phyloP scores from a whole-genome alignment of 2,113 vertebrate species.

The Tauraco erythrolophus region DNA sequence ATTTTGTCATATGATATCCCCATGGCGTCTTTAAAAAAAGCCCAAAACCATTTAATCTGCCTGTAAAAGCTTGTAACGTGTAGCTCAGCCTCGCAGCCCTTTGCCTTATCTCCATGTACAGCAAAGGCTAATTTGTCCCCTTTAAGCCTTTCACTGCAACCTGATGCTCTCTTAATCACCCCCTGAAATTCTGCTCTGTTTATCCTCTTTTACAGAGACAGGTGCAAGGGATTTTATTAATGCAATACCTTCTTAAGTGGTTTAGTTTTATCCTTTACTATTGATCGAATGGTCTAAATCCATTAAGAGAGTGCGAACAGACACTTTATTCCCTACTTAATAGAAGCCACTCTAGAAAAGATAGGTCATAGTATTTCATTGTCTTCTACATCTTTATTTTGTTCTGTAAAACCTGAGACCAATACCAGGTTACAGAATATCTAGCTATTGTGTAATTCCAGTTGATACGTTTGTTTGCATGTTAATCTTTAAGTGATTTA shows the following conservation, averaged over 20 bases:
- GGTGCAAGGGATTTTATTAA: conserved; percentile 57
- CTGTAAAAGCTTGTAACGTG: conserved; percentile 37
- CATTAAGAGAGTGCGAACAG: background rate
- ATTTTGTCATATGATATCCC: conserved; percentile 57
- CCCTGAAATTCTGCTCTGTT: conserved; percentile 48
- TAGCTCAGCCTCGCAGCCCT: background rate
- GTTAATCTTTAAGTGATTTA: background rate
- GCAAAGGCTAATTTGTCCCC: conserved; percentile 50
- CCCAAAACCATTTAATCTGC: conserved; percentile 39
- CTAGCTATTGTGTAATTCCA: background rate
- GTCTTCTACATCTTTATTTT: background rate
- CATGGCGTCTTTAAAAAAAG: conserved; percentile 11
- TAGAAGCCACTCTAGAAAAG: background rate
- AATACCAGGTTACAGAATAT: background rate
- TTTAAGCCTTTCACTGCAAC: conserved; percentile 51
- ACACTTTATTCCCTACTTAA: conserved; percentile 26
- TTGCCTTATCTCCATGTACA: conserved; percentile 54
- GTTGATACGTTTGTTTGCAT: background rate
- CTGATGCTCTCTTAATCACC: conserved; percentile 61
- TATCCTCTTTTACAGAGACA: conserved; percentile 52
- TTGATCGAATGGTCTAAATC: conserved; percentile 62
- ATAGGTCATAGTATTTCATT: background rate
- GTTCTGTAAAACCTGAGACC: background rate
- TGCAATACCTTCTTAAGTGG: conserved; percentile 50
- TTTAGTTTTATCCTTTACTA: conserved; percentile 64